Evolutionary conservation across 2,113 vertebrate genomes (phyloP).

Genomic region (Dascyllus trimaculatus): DNA sequence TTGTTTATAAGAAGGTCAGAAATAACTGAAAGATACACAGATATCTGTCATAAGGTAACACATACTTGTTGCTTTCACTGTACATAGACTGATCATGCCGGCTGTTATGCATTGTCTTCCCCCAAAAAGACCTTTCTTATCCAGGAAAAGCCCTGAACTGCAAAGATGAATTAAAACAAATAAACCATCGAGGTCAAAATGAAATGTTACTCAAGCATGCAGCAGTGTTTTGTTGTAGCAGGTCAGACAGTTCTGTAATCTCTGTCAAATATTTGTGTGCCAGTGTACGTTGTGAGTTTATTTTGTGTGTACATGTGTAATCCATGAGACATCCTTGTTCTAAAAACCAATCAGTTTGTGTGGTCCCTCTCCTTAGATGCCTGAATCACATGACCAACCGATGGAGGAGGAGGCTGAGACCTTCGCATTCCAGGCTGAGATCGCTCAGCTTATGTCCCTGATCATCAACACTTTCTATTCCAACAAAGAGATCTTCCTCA

Average conservation of each 20-base stretch:
- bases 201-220: background rate
- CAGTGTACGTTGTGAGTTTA: background rate
- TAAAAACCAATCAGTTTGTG: background rate
- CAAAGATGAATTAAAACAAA: background rate
- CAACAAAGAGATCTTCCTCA: constrained; percentile 89
- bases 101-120: no score
- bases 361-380: constrained; percentile 79
- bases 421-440: constrained; percentile 90
- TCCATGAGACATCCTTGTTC: background rate
- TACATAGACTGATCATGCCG: no score
- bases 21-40: no score
- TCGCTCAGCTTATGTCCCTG: constrained; percentile 89
- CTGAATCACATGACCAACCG: constrained; percentile 77
- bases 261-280: background rate
- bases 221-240: background rate
- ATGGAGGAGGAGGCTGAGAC: constrained; percentile 88
- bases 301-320: background rate
- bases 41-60: no score
- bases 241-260: background rate
- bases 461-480: constrained; percentile 91
- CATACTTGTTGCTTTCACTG: no score
- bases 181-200: background rate
- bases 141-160: background rate
- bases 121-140: background rate
- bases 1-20: no score